Evolutionary conservation across 2,113 vertebrate genomes (phyloP).

Genomic region (Mus musculus): DNA sequence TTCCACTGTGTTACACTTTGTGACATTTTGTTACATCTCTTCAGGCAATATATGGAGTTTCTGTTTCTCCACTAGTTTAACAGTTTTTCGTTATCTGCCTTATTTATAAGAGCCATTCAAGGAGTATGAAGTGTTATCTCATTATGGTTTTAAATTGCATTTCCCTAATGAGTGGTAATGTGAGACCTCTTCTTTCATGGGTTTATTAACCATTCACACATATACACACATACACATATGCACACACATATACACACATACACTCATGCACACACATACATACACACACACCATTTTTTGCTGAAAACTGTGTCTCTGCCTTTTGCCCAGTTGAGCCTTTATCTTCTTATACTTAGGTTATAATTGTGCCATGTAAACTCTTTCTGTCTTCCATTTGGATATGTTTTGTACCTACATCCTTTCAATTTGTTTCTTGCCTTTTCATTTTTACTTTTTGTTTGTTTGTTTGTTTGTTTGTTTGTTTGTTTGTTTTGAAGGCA

Average conservation of each 20-base stretch:
- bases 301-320: neutral
- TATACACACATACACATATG: rapidly evolving
- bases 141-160: conserved; percentile 16
- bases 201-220: neutral
- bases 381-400: neutral
- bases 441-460: neutral
- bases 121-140: neutral
- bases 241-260: no score
- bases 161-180: neutral
- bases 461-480: no score
- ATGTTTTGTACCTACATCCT: conserved; percentile 1
- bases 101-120: neutral
- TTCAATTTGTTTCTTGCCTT: neutral
- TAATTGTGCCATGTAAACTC: neutral
- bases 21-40: neutral
- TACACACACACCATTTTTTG: neutral
- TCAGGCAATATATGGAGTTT: neutral
- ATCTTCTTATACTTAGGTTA: neutral
- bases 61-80: neutral
- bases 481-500: neutral
- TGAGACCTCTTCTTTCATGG: neutral
- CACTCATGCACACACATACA: neutral
- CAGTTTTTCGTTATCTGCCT: neutral
- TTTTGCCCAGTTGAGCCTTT: neutral
- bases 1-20: no score